phyloP scores from a whole-genome alignment of 2,797 vertebrate genomes.

The Cossypha dichroa region DNA sequence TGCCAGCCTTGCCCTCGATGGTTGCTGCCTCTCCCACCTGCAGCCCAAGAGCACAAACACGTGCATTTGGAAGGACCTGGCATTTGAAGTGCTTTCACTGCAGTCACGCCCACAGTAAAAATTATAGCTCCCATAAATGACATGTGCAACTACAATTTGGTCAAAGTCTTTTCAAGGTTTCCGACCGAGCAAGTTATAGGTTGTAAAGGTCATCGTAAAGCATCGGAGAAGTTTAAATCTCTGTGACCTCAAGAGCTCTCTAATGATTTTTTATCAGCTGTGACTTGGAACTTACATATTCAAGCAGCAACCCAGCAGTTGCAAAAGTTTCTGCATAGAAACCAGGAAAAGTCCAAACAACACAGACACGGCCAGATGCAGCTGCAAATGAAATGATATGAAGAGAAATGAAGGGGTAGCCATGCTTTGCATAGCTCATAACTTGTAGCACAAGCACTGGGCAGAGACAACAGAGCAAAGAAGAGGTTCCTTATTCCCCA shows the following conservation, averaged over 20 bases:
- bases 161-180: conserved; percentile 52
- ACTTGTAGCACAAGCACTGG: not conserved
- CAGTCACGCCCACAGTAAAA: not conserved
- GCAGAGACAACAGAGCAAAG: not conserved
- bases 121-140: conserved; percentile 41
- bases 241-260: not conserved
- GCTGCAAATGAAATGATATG: not conserved
- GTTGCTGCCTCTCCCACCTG: not conserved
- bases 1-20: not conserved
- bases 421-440: not conserved
- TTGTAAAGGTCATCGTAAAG: conserved; percentile 35
- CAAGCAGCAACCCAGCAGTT: not conserved
- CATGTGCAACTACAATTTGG: not conserved
- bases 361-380: rapidly evolving
- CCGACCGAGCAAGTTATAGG: not conserved
- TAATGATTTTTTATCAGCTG: not conserved
- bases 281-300: not conserved
- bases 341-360: not conserved
- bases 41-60: not conserved
- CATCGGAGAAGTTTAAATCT: not conserved
- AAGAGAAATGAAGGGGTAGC: not conserved
- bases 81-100: not conserved
- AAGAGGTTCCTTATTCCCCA: not conserved
- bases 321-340: not conserved
- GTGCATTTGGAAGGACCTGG: not conserved